Conservation (phyloP, 2,888 invertebrate species). For the Gnatocerus cornutus region DNA sequence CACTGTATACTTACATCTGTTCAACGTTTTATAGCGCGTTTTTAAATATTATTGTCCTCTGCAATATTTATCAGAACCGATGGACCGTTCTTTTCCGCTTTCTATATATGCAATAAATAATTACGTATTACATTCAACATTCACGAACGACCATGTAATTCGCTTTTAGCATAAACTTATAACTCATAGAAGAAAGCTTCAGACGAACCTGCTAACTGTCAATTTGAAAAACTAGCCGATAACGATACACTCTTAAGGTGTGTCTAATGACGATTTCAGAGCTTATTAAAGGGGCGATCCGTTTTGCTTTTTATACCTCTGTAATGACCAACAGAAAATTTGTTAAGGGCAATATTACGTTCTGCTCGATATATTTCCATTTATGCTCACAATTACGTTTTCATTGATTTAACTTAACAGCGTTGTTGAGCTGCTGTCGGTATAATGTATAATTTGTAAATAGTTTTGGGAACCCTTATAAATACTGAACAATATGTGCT, state of each 20-base stretch:
- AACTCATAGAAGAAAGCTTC: slow-evolving; percentile 7
- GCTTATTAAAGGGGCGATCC: slow-evolving; percentile 7
- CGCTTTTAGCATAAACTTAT: slow-evolving; percentile 20
- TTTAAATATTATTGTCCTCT: slow-evolving; percentile 3
- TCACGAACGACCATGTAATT: slow-evolving; percentile 2
- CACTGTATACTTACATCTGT: slow-evolving; percentile 9
- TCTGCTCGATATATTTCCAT: too few species aligned
- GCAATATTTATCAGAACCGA: slow-evolving; percentile 4
- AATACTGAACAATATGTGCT: neutral
- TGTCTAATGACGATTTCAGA: slow-evolving; percentile 14
- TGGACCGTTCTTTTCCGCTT: slow-evolving; percentile 38
- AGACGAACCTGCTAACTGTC: slow-evolving; percentile 11
- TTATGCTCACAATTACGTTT: too few species aligned
- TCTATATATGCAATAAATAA: slow-evolving; percentile 45
- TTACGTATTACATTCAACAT: slow-evolving; percentile 36
- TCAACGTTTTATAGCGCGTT: slow-evolving; percentile 3
- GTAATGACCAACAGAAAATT: neutral
- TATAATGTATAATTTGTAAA: neutral
- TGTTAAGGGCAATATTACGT: too few species aligned
- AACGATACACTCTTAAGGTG: slow-evolving; percentile 6
- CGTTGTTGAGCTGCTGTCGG: neutral
- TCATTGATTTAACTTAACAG: too few species aligned
- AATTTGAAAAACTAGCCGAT: slow-evolving; percentile 14
- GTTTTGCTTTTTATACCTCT: slow-evolving; percentile 1
- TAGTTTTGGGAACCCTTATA: neutral